These are phyloP conservation scores for Notoglanidium macrostoma DNA, from an alignment of 2,797 vertebrate genomes.

Conservation along the genomic window DNA sequence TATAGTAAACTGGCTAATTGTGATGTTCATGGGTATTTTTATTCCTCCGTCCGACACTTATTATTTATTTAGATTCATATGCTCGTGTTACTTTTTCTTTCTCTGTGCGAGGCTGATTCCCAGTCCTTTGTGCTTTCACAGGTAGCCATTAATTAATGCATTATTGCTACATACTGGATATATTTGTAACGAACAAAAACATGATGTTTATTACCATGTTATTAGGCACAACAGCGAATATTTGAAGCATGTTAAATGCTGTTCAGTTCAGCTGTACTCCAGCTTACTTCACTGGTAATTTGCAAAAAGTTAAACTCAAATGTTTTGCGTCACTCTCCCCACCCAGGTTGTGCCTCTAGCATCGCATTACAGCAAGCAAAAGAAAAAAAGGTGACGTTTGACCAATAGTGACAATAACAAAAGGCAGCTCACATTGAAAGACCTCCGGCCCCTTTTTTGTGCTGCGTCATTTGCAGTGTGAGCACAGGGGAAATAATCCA, in stretches of 20 bases:
- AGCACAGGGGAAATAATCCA: background rate
- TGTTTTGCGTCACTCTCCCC: background rate
- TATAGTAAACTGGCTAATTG: background rate
- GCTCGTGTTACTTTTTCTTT: background rate
- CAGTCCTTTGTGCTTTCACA: background rate
- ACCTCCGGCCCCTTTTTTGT: background rate
- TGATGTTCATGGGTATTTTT: background rate
- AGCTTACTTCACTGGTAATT: background rate
- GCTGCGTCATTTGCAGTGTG: background rate
- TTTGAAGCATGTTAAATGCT: background rate
- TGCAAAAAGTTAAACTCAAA: background rate
- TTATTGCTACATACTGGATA: background rate
- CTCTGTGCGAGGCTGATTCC: background rate
- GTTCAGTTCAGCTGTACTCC: background rate
- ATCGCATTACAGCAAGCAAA: background rate
- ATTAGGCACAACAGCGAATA: background rate
- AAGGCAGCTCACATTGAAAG: background rate
- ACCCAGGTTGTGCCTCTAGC: background rate
- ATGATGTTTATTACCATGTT: background rate
- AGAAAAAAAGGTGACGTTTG: background rate
- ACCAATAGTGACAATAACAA: background rate
- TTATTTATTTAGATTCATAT: background rate
- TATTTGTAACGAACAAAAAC: background rate
- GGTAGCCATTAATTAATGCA: background rate
- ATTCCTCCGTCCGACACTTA: background rate